These are phyloP conservation scores for Clarias platycephalus DNA, from an alignment of 2,797 vertebrate species.

Conservation along the genomic window DNA sequence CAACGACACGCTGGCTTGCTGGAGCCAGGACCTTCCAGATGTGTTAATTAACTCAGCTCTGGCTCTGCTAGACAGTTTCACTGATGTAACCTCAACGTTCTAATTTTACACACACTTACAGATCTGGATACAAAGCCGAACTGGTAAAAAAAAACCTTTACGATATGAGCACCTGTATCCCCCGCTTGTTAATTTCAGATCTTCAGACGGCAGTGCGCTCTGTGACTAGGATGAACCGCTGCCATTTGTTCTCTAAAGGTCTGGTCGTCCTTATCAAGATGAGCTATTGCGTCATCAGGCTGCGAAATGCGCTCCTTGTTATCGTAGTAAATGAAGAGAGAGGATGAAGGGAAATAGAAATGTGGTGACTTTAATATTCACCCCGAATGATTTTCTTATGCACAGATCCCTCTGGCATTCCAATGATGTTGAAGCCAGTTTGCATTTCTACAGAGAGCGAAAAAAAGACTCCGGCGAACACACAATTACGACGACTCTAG, in stretches of 20 bases:
- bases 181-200: neutral
- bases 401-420: slow-evolving; percentile 3
- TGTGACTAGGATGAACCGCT: neutral
- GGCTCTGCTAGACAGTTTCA: neutral
- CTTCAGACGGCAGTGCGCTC: neutral
- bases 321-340: neutral
- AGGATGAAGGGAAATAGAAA: slow-evolving; percentile 18
- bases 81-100: neutral
- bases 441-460: neutral
- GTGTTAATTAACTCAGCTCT: slow-evolving; percentile 9
- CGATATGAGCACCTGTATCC: neutral
- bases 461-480: slow-evolving; percentile 10
- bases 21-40: neutral
- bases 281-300: neutral
- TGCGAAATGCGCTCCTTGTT: neutral
- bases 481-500: slow-evolving; percentile 1
- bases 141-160: neutral
- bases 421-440: neutral
- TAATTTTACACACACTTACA: slow-evolving; percentile 1
- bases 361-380: neutral
- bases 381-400: neutral
- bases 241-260: neutral
- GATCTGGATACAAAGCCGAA: neutral
- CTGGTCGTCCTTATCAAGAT: slow-evolving; percentile 12
- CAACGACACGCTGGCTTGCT: neutral